Percentiles rank a stretch among this genome's conserved stretches.
Evolutionary conservation across 2,113 vertebrate species (phyloP).

Genomic region (Haemorhous mexicanus): DNA sequence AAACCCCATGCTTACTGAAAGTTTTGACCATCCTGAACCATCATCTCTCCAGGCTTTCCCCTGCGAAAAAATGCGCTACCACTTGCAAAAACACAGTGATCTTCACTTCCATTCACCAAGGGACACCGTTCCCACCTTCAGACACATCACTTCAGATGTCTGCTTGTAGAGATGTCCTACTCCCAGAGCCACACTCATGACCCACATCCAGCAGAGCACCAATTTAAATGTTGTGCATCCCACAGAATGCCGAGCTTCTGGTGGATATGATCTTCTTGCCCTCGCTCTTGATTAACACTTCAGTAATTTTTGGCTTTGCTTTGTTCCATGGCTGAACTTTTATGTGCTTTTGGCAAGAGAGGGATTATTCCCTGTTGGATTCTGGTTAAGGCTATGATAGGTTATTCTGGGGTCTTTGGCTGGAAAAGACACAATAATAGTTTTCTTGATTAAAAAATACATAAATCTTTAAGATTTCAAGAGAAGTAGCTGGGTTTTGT

Average conservation of each 20-base stretch:
- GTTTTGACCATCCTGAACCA: not conserved
- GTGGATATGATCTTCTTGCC: not conserved
- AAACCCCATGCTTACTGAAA: not conserved
- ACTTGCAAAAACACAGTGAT: not conserved
- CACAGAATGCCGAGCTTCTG: not conserved
- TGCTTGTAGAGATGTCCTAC: not conserved
- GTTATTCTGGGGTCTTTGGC: not conserved
- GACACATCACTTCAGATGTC: not conserved
- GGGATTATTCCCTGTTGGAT: not conserved
- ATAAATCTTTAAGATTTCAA: not conserved
- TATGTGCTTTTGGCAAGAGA: not conserved
- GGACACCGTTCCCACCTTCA: not conserved
- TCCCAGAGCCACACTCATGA: rapidly evolving
- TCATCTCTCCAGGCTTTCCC: not conserved
- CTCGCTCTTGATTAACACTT: not conserved
- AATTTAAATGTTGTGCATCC: not conserved
- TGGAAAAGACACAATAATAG: not conserved
- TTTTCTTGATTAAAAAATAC: not conserved
- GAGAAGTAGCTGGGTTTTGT: not conserved
- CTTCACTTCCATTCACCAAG: not conserved
- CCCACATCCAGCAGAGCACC: not conserved
- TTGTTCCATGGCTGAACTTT: not conserved
- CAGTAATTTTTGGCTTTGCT: not conserved
- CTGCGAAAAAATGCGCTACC: not conserved
- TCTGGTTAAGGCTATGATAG: not conserved